phyloP scores from a whole-genome alignment of 2,888 invertebrate species.

The Colostygia pectinataria region DNA sequence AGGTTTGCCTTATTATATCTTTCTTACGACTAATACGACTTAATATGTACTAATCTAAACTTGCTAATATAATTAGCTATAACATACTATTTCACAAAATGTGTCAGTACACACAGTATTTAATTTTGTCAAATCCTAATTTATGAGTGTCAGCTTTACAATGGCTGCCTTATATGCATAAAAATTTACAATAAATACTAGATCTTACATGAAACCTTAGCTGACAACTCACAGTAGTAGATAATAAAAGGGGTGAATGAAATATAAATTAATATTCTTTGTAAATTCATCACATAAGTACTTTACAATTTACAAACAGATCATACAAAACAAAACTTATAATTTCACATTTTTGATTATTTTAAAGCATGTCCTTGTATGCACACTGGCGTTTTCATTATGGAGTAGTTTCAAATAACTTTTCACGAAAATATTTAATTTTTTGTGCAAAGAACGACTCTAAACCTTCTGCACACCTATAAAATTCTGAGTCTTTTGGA shows the following conservation, averaged over 20 bases:
- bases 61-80: conserved; percentile 71
- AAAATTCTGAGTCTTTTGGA: conserved; percentile 97
- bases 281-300: conserved; percentile 65
- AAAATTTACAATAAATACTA: conserved; percentile 80
- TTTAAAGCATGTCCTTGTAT: conserved; percentile 13
- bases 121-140: conserved; percentile 54
- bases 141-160: conserved; percentile 63
- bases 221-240: conserved; percentile 54
- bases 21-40: conserved; percentile 42
- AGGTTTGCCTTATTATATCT: conserved; percentile 72
- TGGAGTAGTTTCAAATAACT: conserved; percentile 86
- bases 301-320: conserved; percentile 74
- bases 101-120: conserved; percentile 56
- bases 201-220: conserved; percentile 57
- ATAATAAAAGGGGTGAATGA: conserved; percentile 44
- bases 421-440: conserved; percentile 93
- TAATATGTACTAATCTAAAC: conserved; percentile 54
- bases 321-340: conserved; percentile 52
- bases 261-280: conserved; percentile 69
- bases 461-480: conserved; percentile 96
- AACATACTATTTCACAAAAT: conserved; percentile 74
- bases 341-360: conserved; percentile 36
- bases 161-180: conserved; percentile 57
- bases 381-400: conserved; percentile 69
- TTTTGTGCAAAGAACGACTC: conserved; percentile 98